Percentiles rank a stretch among this genome's conserved stretches.
These are phyloP conservation scores for Linurgus olivaceus DNA, from an alignment of 2,797 vertebrate species.

Conservation along the genomic window DNA sequence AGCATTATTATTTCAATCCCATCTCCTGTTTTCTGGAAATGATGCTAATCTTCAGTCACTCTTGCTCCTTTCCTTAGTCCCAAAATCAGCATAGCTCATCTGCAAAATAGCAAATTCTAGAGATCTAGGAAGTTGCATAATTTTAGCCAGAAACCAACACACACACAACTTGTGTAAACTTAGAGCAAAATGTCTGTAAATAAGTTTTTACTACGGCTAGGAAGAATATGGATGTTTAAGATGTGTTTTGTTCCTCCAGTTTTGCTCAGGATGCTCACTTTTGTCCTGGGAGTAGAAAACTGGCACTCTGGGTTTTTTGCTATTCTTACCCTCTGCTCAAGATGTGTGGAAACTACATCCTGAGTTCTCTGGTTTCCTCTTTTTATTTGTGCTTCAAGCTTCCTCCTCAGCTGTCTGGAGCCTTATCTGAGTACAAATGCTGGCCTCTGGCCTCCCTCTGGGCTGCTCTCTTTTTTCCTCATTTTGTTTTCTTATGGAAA, in stretches of 20 bases:
- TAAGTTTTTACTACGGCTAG: background rate
- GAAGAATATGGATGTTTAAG: background rate
- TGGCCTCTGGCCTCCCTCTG: background rate
- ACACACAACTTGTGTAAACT: background rate
- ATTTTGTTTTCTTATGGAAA: constrained; percentile 52
- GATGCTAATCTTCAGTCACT: background rate
- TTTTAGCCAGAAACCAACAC: background rate
- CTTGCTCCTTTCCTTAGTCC: background rate
- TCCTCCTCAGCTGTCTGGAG: constrained; percentile 37
- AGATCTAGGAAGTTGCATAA: background rate
- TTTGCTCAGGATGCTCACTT: background rate
- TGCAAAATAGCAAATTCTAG: background rate
- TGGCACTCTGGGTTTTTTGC: background rate
- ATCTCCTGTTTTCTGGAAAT: background rate
- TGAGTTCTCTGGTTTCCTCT: constrained; percentile 51
- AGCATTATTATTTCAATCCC: rapidly evolving
- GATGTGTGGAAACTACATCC: constrained; percentile 38
- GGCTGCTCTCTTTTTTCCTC: background rate
- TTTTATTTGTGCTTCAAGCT: constrained; percentile 43
- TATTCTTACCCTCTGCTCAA: constrained; percentile 20
- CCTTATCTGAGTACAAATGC: constrained; percentile 23
- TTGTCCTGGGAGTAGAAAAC: background rate
- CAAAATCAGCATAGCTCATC: background rate
- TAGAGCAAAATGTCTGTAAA: background rate
- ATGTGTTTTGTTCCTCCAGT: background rate